Percentiles rank a stretch among this genome's conserved stretches.
phyloP scores from a whole-genome alignment of 2,888 invertebrate species.

The Escarpia spicata region DNA sequence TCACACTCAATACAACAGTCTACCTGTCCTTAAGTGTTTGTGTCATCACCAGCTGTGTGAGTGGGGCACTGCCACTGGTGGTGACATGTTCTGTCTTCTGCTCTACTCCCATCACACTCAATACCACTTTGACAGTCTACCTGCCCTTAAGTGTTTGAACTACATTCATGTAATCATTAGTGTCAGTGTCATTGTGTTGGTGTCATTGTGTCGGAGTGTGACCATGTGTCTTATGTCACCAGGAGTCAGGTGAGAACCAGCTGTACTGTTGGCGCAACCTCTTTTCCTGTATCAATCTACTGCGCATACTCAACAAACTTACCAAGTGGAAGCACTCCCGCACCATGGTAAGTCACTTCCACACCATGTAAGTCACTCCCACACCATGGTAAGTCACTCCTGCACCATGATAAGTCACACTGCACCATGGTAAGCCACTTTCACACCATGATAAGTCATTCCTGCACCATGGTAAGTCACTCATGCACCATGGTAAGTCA shows the following conservation, averaged over 20 bases:
- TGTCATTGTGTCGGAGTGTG: not conserved
- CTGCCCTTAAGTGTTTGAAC: not conserved
- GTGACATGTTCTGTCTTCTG: no score
- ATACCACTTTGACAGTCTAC: not conserved
- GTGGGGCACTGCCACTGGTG: no score
- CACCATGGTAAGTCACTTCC: conserved; percentile 60
- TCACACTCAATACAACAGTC: no score
- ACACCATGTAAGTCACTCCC: conserved; percentile 42
- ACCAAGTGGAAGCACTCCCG: conserved; percentile 99
- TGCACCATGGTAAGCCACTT: no score
- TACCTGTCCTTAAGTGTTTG: no score
- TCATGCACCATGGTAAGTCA: not conserved
- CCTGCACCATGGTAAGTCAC: conserved; percentile 72
- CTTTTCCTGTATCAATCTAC: conserved; percentile 95
- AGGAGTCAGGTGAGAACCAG: conserved; percentile 69
- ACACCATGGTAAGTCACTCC: conserved; percentile 99
- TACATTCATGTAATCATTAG: not conserved
- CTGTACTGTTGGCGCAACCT: conserved; percentile 97
- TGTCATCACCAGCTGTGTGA: no score
- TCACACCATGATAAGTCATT: conserved; percentile 68
- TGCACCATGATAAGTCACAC: conserved; percentile 69
- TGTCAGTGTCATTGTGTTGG: not conserved
- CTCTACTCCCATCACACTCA: not conserved
- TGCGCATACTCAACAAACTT: conserved; percentile 95
- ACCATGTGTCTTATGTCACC: conserved; percentile 26